Evolutionary conservation across 2,113 vertebrate genomes (phyloP).

Genomic region (Oenanthe oenanthe): DNA sequence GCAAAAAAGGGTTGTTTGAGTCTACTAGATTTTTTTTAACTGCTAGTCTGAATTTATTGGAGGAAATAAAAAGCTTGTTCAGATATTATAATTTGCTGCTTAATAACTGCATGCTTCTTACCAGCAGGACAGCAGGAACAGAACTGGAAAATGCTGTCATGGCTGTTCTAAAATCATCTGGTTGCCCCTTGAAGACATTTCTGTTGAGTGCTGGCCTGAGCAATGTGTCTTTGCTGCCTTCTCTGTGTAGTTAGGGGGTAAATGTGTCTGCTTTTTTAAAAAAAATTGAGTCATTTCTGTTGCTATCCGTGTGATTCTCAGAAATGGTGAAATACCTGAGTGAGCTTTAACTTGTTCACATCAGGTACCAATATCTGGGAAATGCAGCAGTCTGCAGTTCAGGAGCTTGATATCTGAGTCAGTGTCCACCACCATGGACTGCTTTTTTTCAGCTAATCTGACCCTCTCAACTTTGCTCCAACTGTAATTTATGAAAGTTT

Average conservation of each 20-base stretch:
- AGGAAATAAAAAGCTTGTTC: not conserved
- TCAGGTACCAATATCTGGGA: not conserved
- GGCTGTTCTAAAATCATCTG: not conserved
- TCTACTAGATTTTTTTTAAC: not conserved
- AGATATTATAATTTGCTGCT: not conserved
- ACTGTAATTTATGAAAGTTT: not conserved
- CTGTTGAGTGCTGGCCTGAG: not conserved
- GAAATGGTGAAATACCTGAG: not conserved
- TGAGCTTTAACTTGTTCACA: not conserved
- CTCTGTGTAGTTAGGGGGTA: not conserved
- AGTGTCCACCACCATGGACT: not conserved
- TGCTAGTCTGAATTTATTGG: not conserved
- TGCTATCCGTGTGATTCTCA: not conserved
- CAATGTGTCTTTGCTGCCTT: not conserved
- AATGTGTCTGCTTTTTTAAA: fast-evolving
- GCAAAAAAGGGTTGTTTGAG: not conserved
- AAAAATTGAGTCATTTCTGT: not conserved
- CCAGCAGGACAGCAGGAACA: not conserved
- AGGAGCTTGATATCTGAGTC: not conserved
- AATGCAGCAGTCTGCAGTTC: not conserved
- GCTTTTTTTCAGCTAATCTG: not conserved
- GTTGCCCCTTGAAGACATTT: not conserved
- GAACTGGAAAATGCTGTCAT: not conserved
- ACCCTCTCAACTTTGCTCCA: not conserved
- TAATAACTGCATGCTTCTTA: not conserved